phyloP scores from a whole-genome alignment of 2,888 invertebrate species.

The Lasioglossum oenotherae region DNA sequence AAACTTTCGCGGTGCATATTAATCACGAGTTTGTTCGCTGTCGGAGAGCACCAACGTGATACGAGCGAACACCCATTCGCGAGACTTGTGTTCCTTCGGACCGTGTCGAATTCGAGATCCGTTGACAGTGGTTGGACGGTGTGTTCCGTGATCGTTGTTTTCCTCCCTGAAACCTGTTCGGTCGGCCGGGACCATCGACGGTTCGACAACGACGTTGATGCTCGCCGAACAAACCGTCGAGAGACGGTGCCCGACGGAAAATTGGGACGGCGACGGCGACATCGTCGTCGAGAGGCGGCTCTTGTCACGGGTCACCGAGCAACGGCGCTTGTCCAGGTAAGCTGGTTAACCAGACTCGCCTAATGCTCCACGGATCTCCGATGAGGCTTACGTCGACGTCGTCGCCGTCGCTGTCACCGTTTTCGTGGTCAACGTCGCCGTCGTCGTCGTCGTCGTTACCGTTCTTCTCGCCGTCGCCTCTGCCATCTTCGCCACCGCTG shows the following conservation, averaged over 20 bases:
- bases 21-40: conserved; percentile 29
- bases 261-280: conserved; percentile 57
- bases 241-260: conserved; percentile 38
- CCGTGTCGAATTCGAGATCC: conserved; percentile 13
- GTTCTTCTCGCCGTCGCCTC: neutral
- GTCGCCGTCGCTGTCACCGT: conserved; percentile 33
- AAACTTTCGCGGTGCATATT: conserved; percentile 55
- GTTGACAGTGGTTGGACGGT: conserved; percentile 35
- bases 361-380: conserved; percentile 59
- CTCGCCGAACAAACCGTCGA: conserved; percentile 30
- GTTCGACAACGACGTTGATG: conserved; percentile 53
- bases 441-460: neutral
- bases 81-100: neutral
- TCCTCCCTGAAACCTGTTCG: conserved; percentile 19
- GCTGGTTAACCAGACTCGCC: conserved; percentile 51
- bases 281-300: conserved; percentile 36
- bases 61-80: neutral
- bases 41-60: neutral
- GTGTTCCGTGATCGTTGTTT: conserved; percentile 30
- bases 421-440: conserved; percentile 37
- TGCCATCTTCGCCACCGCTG: conserved; percentile 3
- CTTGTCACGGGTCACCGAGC: conserved; percentile 46
- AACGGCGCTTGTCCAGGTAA: conserved; percentile 43
- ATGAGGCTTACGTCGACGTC: conserved; percentile 65
- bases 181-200: conserved; percentile 37